Evolutionary conservation across 2,113 vertebrate genomes (phyloP).

Genomic region (Crotalus viridis): DNA sequence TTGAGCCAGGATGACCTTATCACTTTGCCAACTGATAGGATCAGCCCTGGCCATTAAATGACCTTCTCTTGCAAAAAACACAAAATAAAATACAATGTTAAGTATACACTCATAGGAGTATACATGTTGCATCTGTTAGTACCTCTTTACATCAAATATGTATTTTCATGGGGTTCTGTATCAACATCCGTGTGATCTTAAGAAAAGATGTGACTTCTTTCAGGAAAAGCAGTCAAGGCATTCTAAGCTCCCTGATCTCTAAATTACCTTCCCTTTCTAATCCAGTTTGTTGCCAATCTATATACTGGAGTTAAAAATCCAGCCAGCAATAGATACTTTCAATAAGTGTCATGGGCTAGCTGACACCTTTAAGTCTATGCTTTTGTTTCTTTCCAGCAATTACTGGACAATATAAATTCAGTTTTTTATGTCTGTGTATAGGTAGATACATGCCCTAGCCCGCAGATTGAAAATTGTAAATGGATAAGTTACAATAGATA

Average conservation of each 20-base stretch:
- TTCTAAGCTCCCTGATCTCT: neutral
- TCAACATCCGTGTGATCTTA: neutral
- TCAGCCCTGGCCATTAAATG: neutral
- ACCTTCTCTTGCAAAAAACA: neutral
- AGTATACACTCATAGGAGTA: neutral
- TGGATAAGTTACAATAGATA: neutral
- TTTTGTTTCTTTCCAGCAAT: neutral
- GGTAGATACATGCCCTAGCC: neutral
- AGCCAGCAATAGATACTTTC: neutral
- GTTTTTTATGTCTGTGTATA: neutral
- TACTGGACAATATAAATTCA: neutral
- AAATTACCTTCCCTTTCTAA: neutral
- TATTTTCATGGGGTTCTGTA: neutral
- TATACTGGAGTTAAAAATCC: neutral
- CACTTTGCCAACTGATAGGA: neutral
- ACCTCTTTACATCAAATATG: neutral
- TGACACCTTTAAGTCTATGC: neutral
- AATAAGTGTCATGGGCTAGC: neutral
- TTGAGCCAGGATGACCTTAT: neutral
- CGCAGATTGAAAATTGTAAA: neutral
- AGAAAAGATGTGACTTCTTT: neutral
- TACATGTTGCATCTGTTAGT: neutral
- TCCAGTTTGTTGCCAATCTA: neutral
- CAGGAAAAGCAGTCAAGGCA: neutral
- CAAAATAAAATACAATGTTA: neutral